phyloP scores from a whole-genome alignment of 2,888 invertebrate species.

The Endomychus coccineus region DNA sequence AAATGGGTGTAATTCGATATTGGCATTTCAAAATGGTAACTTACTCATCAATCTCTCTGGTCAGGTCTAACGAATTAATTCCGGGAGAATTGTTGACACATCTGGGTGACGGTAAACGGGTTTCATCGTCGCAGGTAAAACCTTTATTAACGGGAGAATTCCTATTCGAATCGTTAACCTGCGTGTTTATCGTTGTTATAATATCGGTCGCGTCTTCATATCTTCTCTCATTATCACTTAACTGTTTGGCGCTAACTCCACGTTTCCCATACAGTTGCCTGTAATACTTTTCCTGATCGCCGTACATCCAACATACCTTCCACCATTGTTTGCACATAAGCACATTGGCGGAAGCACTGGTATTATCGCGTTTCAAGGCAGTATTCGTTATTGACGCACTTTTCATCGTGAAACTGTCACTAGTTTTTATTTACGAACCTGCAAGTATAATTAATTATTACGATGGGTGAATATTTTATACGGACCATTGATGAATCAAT shows the following conservation, averaged over 20 bases:
- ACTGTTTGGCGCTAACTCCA: constrained; percentile 15
- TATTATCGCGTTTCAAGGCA: constrained; percentile 37
- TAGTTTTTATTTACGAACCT: too few species aligned
- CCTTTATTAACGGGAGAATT: constrained; percentile 23
- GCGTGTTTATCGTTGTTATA: not conserved
- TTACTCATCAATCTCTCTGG: constrained; percentile 34
- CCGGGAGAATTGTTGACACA: constrained; percentile 23
- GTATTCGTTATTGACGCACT: constrained; percentile 22
- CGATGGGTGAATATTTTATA: too few species aligned
- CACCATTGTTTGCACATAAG: constrained; percentile 83
- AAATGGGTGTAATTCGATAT: not conserved
- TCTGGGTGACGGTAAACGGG: constrained; percentile 20
- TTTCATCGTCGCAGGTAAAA: too few species aligned
- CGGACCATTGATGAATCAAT: too few species aligned
- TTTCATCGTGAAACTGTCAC: not conserved
- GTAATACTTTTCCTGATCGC: constrained; percentile 79
- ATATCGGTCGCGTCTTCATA: constrained; percentile 5
- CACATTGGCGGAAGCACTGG: constrained; percentile 56
- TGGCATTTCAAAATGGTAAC: constrained; percentile 17
- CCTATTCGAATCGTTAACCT: constrained; percentile 22
- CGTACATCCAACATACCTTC: constrained; percentile 84
- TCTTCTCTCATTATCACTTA: constrained; percentile 7
- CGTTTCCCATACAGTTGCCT: constrained; percentile 64
- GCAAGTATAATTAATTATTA: too few species aligned
- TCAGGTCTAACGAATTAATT: constrained; percentile 30